Evolutionary conservation across 2,888 invertebrate genomes (phyloP), one percentile per base, ranked within the genome.

Genomic region (Teinopalpus imperialis): DNA sequence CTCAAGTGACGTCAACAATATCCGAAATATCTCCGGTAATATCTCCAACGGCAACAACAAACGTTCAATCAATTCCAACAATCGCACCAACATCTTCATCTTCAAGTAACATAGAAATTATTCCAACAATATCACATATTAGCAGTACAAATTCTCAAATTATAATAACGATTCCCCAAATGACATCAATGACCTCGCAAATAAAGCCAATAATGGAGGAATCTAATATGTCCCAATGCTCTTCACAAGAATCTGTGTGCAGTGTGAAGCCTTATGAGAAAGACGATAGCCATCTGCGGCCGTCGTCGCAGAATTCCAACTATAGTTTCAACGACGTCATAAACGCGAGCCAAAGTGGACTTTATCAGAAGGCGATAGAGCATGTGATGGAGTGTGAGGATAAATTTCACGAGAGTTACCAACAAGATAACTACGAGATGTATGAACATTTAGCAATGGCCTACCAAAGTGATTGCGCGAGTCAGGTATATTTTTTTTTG

Each of bases 361-460:
- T 39, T 16, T 75, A 74, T 43, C 54, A 51, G 8, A 77, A 77
- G 27, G 66, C 30, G 2, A 32, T 57, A 43, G 59, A 67, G 14
- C 46, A 54, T 1, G 54, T 34, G 8, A 36, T 37, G 7, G 62
- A 63, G 1, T 55, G 56, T 21, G 76, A 71, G 3, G 72, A 77
- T 2, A 74, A 74, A 37, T 69, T 69, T 20, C 66, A 53, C 0
- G 74, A 69, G 7, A 47, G 26, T 1, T 81, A 81, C 31, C 72
- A 70, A 3, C 77, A 77, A 23, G 75, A 71, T 7, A 74, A 74
- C 42, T 87, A 87, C 32, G 87, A 86, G 51, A 77, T 87, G 58
- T 83, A 81, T 24, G 87, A 87, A 18, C 86, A 82, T 5, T 52
- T 86, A 57, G 87, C 86, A 0, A 82, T 87, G 85, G 85, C 80